These are phyloP conservation scores for Minunthozetes semirufus DNA, from an alignment of 2,888 invertebrate genomes.

Conservation along the genomic window DNA sequence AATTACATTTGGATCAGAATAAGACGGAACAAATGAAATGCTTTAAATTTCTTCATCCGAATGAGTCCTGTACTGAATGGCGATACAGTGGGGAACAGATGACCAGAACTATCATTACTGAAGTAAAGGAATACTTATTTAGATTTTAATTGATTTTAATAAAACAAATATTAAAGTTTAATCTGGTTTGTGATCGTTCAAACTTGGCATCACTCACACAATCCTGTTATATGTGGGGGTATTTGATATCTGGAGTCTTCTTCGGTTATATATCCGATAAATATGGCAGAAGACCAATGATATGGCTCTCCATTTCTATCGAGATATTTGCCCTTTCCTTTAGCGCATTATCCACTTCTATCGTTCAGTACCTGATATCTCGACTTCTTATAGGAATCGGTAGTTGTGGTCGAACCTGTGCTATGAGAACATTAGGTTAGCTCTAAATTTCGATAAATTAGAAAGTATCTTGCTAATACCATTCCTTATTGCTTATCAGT, in stretches of 20 bases:
- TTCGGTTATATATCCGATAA: not conserved
- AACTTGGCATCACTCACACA: slow-evolving; percentile 7
- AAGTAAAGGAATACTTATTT: not conserved
- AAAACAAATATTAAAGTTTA: not conserved
- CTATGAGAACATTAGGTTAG: not conserved
- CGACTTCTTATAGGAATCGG: slow-evolving; percentile 17
- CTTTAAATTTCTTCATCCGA: not conserved
- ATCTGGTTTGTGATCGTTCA: slow-evolving; percentile 5
- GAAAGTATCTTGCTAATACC: not conserved
- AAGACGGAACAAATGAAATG: slow-evolving; percentile 5
- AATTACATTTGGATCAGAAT: not conserved
- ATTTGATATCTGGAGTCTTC: not conserved
- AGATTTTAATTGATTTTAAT: not conserved
- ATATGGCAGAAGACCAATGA: slow-evolving; percentile 17
- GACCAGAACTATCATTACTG: not conserved
- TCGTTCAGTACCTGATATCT: not conserved
- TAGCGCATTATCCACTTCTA: not conserved
- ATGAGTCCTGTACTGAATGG: slow-evolving; percentile 11
- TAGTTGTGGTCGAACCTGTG: not conserved
- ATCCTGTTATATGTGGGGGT: not conserved
- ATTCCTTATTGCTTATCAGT: not conserved
- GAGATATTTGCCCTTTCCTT: not conserved
- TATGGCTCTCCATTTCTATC: not conserved
- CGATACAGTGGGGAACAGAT: not conserved
- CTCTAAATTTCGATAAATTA: not conserved